Evolutionary conservation across 1,140 invertebrate species (phyloP), one percentile per base, ranked within the genome.

Genomic region (Eubasilissa regina): DNA sequence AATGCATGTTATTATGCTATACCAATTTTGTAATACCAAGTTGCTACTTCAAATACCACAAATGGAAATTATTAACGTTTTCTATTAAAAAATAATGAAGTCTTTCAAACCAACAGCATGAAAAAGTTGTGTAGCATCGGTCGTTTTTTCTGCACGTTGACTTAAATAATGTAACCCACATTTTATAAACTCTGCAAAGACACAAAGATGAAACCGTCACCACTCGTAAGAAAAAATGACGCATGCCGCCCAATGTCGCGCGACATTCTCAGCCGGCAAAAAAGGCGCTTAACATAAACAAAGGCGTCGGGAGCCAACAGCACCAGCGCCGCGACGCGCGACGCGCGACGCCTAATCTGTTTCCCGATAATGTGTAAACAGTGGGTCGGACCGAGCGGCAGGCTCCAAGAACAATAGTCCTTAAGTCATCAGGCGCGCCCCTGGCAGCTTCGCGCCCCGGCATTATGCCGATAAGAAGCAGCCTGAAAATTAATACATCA

Each of bases 401-500:
- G 51, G 80, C 44, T 58, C 62, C 70, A 17, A 35, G 15, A 70
- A 87, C 85, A 83, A 83, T 81, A 82, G 83, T 84, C 86, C 87
- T 88, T 88, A 87, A 80, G 75, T 76, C 80, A 75, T 48, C 56
- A 48, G 12, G 12, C 66, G 58, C 56, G 58, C 73, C 48, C 60
- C 72, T 51, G 58, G 44, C 79, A 48, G 76, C 72, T 47, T 66
- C 87, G 83, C 86, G 81, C 84, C 87, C 85, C 86, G 87, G 86
- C 86, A 73, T 75, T 78, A 80, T 80, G 45, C 81, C 70, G 78
- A 80, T 80, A 82, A 82, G 81, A 80, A 82, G 53, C 56, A 80
- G 81, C 66, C 81, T 80, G 78, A 80, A 88, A 89, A 89, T 89
- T 89, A 89, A 89, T 89, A 89, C 88, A 89, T 89, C 88, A 89